Evolutionary conservation across 2,888 invertebrate genomes (phyloP), one percentile per base, ranked within the genome.

Genomic region (Stomorhina lunata): DNA sequence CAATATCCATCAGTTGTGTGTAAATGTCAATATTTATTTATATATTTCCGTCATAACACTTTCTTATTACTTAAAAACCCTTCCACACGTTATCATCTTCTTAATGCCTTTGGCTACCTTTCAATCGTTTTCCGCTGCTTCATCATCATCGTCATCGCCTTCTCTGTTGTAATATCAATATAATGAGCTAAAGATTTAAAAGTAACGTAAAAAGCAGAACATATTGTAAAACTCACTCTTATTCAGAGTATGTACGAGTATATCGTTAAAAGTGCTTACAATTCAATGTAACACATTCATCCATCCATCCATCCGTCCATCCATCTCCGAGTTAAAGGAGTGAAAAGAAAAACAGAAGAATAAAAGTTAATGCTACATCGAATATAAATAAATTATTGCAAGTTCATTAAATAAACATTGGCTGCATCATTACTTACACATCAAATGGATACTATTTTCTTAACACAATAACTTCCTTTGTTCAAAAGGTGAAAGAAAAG

Each of bases 331-430:
- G 25, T 17, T 12, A 12, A 3, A 2, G 12, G 25, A 22, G 53
- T 20, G 15, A 25, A 10, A 32, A n/a, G 40, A 37, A 37, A n/a
- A 25, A 4, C 12, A 65, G 40, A 22, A 29, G 57, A 50, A 27
- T 20, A 37, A 43, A 61, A 40, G 9, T 43, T 57, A 15, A 57
- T 40, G 48, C 66, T 61, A 68, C 55, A 61, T n/a, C n/a, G n/a
- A n/a, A 66, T 63, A 72, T 80, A 73, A 73, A 80, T 82, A 79
- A 82, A 82, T 79, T 82, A 79, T 82, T 82, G 82, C 82, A 82
- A 82, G 82, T 82, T 79, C 82, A 82, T 82, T 82, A 82, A 79
- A 79, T 79, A 82, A 82, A 82, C 82, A 82, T 82, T 82, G 82
- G 75, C 82, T 76, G 82, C 82, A 79, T 82, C 75, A 79, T 82